Conservation (phyloP, 2,888 invertebrate species). For the Zaprionus lineosus region DNA sequence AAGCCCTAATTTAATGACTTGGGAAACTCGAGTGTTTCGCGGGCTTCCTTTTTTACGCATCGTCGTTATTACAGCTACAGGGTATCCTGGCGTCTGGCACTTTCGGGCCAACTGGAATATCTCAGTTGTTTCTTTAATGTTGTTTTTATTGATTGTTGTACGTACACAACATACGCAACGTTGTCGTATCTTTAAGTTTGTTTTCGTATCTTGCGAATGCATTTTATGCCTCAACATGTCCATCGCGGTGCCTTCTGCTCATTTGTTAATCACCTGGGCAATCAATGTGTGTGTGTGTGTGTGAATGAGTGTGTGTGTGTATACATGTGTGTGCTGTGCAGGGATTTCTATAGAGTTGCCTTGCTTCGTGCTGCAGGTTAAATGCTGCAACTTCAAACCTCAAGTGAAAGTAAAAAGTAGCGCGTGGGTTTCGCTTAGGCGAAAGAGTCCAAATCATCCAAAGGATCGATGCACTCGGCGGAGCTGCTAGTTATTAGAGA, state of each 20-base stretch:
- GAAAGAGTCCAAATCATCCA: background rate
- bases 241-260: slow-evolving; percentile 27
- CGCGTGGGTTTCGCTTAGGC: background rate
- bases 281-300: slow-evolving; percentile 46
- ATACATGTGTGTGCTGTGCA: too few relatives aligned
- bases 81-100: background rate
- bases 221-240: slow-evolving; percentile 9
- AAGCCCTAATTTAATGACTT: too few relatives aligned
- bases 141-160: slow-evolving; percentile 25
- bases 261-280: slow-evolving; percentile 56
- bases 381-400: slow-evolving; percentile 9
- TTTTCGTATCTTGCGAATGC: slow-evolving; percentile 24
- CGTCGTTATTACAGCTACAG: too few relatives aligned
- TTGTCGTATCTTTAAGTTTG: slow-evolving; percentile 20
- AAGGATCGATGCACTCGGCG: background rate
- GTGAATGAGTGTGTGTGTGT: too few relatives aligned
- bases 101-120: too few relatives aligned
- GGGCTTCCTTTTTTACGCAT: too few relatives aligned
- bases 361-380: slow-evolving; percentile 23
- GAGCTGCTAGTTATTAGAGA: too few relatives aligned
- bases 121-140: slow-evolving; percentile 10
- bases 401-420: slow-evolving; percentile 34
- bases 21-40: too few relatives aligned
- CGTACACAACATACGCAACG: slow-evolving; percentile 20
- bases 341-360: slow-evolving; percentile 30